phyloP scores from a whole-genome alignment of 2,888 invertebrate species.

The Tiphia femorata region DNA sequence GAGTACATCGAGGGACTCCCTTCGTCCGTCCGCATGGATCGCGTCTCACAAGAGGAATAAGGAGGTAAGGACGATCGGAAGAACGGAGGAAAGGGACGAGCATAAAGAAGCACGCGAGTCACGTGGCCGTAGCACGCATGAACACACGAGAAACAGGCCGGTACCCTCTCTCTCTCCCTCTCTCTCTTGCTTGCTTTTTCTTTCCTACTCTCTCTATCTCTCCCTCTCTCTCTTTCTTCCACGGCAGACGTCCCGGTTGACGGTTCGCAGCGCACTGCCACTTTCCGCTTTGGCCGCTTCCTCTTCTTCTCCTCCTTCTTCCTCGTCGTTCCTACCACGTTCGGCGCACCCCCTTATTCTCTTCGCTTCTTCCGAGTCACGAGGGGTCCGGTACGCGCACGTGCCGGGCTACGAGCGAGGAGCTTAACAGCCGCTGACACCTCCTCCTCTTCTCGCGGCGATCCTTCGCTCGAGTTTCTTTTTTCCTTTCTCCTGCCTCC shows the following conservation, averaged over 20 bases:
- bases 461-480: conserved; percentile 15
- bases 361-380: conserved; percentile 43
- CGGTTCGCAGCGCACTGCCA: conserved; percentile 57
- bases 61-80: neutral
- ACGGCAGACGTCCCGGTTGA: conserved; percentile 52
- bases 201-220: neutral
- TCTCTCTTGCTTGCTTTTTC: neutral
- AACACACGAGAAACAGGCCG: conserved; percentile 21
- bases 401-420: conserved; percentile 42
- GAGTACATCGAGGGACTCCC: no score
- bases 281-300: conserved; percentile 47
- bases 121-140: conserved; percentile 41
- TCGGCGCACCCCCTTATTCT: conserved; percentile 35
- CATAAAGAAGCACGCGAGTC: conserved; percentile 13
- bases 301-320: conserved; percentile 40
- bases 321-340: conserved; percentile 36
- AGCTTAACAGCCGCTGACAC: conserved; percentile 41
- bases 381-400: conserved; percentile 47
- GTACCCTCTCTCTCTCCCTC: conserved; percentile 8
- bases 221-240: conserved; percentile 19
- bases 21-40: no score
- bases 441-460: conserved; percentile 45
- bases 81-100: neutral
- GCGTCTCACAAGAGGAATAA: neutral
- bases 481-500: conserved; percentile 2